A percentile compares a stretch with the other conserved stretches of the same genome.
Conservation (phyloP, 2,888 invertebrate species). For the Drosophila crucigera region DNA sequence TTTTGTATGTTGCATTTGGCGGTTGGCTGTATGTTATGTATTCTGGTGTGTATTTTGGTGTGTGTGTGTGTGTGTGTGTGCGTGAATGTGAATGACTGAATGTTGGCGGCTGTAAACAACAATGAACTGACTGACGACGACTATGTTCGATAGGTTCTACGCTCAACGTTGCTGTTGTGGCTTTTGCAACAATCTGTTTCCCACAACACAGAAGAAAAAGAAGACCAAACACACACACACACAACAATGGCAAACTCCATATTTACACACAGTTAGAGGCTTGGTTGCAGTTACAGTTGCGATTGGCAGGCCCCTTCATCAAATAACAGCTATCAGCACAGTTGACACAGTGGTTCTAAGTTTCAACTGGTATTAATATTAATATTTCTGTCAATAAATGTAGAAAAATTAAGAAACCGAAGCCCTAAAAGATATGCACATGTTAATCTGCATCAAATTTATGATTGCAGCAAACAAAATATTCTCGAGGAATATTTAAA, state of each 20-base stretch:
- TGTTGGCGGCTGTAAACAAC: constrained; percentile 70
- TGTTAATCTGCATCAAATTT: not conserved
- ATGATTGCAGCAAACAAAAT: not conserved
- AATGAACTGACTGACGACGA: constrained; percentile 51
- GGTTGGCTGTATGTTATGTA: constrained; percentile 33
- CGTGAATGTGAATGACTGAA: constrained; percentile 31
- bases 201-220: constrained; percentile 16
- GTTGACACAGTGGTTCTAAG: constrained; percentile 31
- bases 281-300: constrained; percentile 21
- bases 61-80: constrained; percentile 1
- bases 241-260: constrained; percentile 36
- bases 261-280: constrained; percentile 17
- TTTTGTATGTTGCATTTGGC: constrained; percentile 60
- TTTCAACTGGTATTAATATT: not conserved
- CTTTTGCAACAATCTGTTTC: constrained; percentile 59
- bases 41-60: constrained; percentile 15
- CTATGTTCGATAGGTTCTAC: constrained; percentile 45
- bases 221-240: constrained; percentile 18
- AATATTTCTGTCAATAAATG: not conserved
- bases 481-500: not conserved
- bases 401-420: not conserved
- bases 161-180: constrained; percentile 36
- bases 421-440: not conserved
- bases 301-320: constrained; percentile 34
- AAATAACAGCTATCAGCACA: constrained; percentile 3